Evolutionary conservation across 2,797 vertebrate genomes (phyloP), one percentile per base, ranked within the genome.

Genomic region (Muraenolepis orangiensis): DNA sequence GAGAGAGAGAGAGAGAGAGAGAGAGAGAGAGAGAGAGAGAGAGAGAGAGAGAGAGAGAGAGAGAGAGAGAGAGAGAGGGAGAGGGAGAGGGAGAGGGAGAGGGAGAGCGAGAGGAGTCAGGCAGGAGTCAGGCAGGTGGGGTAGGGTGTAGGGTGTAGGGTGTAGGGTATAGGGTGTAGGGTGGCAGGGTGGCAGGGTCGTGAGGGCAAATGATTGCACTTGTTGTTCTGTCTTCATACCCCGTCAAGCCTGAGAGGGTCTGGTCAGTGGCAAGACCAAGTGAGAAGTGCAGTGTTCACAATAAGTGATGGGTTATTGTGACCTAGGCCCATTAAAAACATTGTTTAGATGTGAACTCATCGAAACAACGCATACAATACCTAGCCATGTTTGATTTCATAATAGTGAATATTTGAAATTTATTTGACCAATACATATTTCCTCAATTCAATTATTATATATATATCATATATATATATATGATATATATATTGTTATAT

Each of bases 191-290:
- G 57, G n/a, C 57, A 64, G 57, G 57, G 57, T 64, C 57, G 23
- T n/a, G 57, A 26, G 57, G 57, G n/a, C 57, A 85, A 81, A 87
- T 83, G 69, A 82, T 82, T 85, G 77, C 77, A 87, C 86, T 87
- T 84, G 86, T 91, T 91, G 85, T 80, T 80, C 73, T 78, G 82
- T 84, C 86, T 91, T 90, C 86, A 89, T 90, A 87, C 78, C 82
- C 87, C 87, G 90, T 92, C 87, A 88, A 88, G 77, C 82, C 78
- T 77, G 78, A 85, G 85, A 88, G 16, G 57, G 79, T 82, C 57
- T 64, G 57, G 57, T 64, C 12, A 57, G 51, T 57, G 51, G 51
- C 57, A 89, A 81, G 74, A 85, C 81, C 84, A 90, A 82, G 73
- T 84, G 88, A 86, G 75, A 87, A 66, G 23, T 71, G 73, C 69